These are phyloP conservation scores for Caenorhabditis uteleia DNA, from an alignment of 2,888 invertebrate species.

Conservation along the genomic window DNA sequence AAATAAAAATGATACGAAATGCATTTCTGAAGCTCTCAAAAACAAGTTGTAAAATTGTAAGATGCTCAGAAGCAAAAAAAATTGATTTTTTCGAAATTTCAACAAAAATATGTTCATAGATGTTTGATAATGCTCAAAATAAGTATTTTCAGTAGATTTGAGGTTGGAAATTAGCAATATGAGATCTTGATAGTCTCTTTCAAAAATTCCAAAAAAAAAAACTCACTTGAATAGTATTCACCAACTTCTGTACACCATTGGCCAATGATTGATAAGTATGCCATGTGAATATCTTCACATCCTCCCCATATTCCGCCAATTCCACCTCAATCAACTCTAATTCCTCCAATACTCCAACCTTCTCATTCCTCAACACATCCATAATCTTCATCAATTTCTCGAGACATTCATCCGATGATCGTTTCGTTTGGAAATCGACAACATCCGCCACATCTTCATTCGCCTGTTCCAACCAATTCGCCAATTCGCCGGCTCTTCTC, in stretches of 20 bases:
- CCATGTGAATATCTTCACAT: slow-evolving; percentile 27
- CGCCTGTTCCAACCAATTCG: slow-evolving; percentile 27
- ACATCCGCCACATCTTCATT: slow-evolving; percentile 27
- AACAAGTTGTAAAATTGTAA: too few relatives aligned
- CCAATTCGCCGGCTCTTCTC: slow-evolving; percentile 13
- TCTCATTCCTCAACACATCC: slow-evolving; percentile 7
- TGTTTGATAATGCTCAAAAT: too few relatives aligned
- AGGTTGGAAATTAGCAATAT: too few relatives aligned
- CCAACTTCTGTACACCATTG: slow-evolving; percentile 7
- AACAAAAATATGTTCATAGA: too few relatives aligned
- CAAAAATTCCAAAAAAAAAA: too few relatives aligned
- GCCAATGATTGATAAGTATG: slow-evolving; percentile 11
- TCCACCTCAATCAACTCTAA: slow-evolving; percentile 27
- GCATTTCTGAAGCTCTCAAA: too few relatives aligned
- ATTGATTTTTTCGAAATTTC: neutral
- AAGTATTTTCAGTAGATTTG: too few relatives aligned
- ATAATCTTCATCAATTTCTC: slow-evolving; percentile 9
- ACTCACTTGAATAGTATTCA: slow-evolving; percentile 8
- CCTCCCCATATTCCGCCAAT: slow-evolving; percentile 13
- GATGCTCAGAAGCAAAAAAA: too few relatives aligned
- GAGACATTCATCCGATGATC: slow-evolving; percentile 17
- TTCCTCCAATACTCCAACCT: slow-evolving; percentile 10
- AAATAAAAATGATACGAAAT: too few relatives aligned
- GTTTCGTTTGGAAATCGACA: slow-evolving; percentile 21
- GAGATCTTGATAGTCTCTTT: too few relatives aligned